Evolutionary conservation across 2,888 invertebrate species (phyloP), one percentile per base, ranked within the genome.

Genomic region (Agriopis aurantiaria): DNA sequence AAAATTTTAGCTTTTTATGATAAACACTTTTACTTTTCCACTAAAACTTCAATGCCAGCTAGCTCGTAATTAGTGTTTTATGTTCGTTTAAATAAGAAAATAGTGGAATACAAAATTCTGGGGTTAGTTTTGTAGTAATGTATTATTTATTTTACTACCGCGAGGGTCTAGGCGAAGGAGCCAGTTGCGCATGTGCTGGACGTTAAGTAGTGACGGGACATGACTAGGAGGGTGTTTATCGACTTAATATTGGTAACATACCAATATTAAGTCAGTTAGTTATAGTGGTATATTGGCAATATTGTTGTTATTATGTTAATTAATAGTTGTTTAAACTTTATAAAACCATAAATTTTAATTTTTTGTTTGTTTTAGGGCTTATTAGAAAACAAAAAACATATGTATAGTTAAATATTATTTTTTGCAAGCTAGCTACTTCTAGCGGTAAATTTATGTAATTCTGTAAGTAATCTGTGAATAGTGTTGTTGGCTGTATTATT

Each of bases 131-230:
- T 48, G 61, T 77, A 72, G 71, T 73, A 78, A 87, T 88, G 83
- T 85, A 87, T 86, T 89, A 89, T 89, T 90, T 62, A 62, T 62
- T 62, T 53, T 85, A 89, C 85, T 80, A 83, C 83, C 69, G 80
- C 81, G 82, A 79, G 69, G 57, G 65, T 62, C 41, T 58, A 43
- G 10, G 51, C 46, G 78, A 77, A 71, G 78, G 77, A 75, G 76
- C 78, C 81, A 78, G 80, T 63, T 80, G 88, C 91, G 92, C 92
- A 91, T 89, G 92, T 81, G 87, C 81, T 73, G 72, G 77, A 75
- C 76, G 71, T 81, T 80, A 76, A 67, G 17, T 85, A 91, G 89
- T 76, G 90, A 78, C 70, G 88, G 23, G 77, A 59, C 61, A 45
- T n/a, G 2, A 46, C 10, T 49, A 7, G 12, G 67, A 43, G 71